A percentile compares a stretch with the other conserved stretches of the same genome.
Evolutionary conservation across 2,113 vertebrate genomes (phyloP).

Genomic region (Aegotheles bennettii): DNA sequence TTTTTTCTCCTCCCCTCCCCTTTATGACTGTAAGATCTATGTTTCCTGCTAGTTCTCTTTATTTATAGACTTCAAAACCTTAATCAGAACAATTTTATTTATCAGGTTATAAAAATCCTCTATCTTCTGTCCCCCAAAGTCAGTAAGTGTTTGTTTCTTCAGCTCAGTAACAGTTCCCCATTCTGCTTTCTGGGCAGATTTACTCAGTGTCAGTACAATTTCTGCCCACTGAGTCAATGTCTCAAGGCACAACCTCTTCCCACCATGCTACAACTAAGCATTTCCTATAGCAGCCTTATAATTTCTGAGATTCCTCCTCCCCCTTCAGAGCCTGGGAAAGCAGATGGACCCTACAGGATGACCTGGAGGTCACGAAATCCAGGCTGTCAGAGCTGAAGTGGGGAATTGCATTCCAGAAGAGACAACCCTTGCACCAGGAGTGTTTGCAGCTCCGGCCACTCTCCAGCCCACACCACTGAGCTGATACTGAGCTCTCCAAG

Average conservation of each 20-base stretch:
- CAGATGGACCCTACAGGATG: background rate
- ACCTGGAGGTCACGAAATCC: background rate
- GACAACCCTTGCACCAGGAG: background rate
- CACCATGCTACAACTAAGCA: rapidly evolving
- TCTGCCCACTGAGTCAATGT: background rate
- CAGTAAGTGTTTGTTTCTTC: background rate
- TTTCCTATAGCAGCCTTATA: background rate
- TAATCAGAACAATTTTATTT: background rate
- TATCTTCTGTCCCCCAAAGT: background rate
- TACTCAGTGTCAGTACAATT: background rate
- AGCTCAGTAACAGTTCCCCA: background rate
- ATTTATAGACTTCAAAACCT: background rate
- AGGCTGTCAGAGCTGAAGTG: background rate
- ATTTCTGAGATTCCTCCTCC: background rate
- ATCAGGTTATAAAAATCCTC: background rate
- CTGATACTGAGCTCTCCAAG: background rate
- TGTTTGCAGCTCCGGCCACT: background rate
- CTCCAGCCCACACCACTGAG: background rate
- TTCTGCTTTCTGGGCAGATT: background rate
- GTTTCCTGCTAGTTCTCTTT: background rate
- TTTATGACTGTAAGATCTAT: background rate
- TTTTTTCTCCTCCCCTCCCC: background rate
- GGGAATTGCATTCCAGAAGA: background rate
- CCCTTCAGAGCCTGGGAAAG: constrained; percentile 16
- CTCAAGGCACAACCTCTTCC: background rate